Evolutionary conservation across 37 sponge, comb jelly and placozoan species (phyloP), one percentile per base, ranked within the genome.

Genomic region (Haliclona indistincta): DNA sequence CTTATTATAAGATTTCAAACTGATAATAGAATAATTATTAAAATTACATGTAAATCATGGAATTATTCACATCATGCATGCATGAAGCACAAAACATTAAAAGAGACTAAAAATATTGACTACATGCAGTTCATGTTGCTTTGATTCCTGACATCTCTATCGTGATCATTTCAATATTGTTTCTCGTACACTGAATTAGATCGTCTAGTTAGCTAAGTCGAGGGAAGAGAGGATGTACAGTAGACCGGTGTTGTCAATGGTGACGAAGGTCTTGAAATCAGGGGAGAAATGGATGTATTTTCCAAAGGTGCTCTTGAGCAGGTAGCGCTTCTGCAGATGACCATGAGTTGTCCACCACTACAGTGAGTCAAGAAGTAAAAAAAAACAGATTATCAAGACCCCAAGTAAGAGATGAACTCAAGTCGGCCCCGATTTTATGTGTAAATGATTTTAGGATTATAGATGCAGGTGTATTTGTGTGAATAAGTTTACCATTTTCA

Each of bases 281-380:
- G 81, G 74, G 5, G 77, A 77, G 73, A 90, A 84, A 41, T 58
- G 69, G 13, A 85, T 60, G 64, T 74, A 76, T 49, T 90, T 90
- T 15, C 85, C 81, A 81, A 85, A 90, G 0, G 80, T 73, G 41
- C 86, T 82, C 40, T 80, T 90, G 45, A 90, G 41, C 5, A 63
- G 17, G 13, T 78, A 66, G 4, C 39, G 56, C 65, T 84, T 82
- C 19, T 62, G 5, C 25, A 66, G 75, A 0, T 23, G 33, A 6
- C 90, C 90, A 61, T 78, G 69, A 49, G 37, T 58, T 22, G 53
- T 73, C 84, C 84, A 89, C 85, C 84, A 84, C 90, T 89, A 43
- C 29, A 85, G 11, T 15, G 1, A 4, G 54, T 11, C 0, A 23
- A 75, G 43, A n/a, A 41, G n/a, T 29, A 61, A 23, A 73, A 17